phyloP scores from a whole-genome alignment of 2,113 vertebrate species.

The Anser cygnoides region DNA sequence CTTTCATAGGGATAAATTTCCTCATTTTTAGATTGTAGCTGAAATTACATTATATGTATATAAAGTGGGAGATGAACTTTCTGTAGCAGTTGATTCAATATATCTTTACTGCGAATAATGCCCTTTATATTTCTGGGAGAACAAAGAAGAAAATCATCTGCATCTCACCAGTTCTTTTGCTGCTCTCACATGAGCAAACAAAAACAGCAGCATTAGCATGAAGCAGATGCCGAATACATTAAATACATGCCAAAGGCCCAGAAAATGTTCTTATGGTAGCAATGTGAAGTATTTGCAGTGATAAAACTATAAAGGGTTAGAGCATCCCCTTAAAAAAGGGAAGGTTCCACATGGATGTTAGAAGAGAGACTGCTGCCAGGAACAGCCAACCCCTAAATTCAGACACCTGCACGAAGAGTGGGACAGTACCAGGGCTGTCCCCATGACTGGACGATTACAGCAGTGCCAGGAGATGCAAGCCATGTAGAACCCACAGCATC shows the following conservation, averaged over 20 bases:
- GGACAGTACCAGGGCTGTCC: neutral
- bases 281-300: neutral
- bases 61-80: neutral
- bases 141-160: neutral
- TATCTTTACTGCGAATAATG: neutral
- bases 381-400: neutral
- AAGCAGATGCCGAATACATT: neutral
- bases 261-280: neutral
- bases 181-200: neutral
- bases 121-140: neutral
- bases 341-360: neutral
- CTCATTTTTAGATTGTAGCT: constrained; percentile 12
- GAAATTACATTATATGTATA: neutral
- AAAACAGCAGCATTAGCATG: neutral
- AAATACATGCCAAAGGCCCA: neutral
- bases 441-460: neutral
- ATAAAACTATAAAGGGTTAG: neutral
- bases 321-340: neutral
- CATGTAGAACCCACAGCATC: neutral
- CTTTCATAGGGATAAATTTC: neutral
- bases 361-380: neutral
- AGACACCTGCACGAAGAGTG: neutral
- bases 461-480: neutral
- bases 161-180: neutral
- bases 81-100: neutral